A percentile compares a stretch with the other conserved stretches of the same genome.
phyloP scores from a whole-genome alignment of 2,888 invertebrate genomes.

The Dynastes hyllus region DNA sequence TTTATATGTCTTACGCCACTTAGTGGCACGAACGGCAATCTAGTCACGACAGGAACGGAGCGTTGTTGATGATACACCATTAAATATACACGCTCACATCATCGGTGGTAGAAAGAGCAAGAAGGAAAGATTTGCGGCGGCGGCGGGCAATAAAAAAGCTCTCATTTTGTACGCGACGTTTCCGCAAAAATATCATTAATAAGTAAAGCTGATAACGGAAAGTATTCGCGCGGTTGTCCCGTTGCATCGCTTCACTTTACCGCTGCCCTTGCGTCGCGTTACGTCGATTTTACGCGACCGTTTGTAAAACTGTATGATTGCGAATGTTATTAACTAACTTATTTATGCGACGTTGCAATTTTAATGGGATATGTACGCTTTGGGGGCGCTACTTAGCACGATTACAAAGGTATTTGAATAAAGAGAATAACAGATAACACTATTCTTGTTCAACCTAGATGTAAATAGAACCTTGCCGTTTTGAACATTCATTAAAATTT shows the following conservation, averaged over 20 bases:
- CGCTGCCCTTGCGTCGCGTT: not conserved
- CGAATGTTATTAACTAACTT: slow-evolving; percentile 18
- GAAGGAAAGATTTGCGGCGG: not conserved
- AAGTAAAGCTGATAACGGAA: slow-evolving; percentile 37
- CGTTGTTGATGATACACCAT: slow-evolving; percentile 46
- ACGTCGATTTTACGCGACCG: slow-evolving; percentile 23
- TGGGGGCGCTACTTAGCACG: not conserved
- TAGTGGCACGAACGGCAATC: slow-evolving; percentile 44
- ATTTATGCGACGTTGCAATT: slow-evolving; percentile 9
- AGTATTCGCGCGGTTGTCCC: not conserved
- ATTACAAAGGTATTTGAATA: not conserved
- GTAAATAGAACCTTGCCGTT: no score
- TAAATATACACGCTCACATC: slow-evolving; percentile 37
- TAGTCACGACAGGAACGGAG: slow-evolving; percentile 34
- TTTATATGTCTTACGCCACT: slow-evolving; percentile 44
- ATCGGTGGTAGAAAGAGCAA: slow-evolving; percentile 13
- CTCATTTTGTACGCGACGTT: slow-evolving; percentile 30
- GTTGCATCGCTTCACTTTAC: slow-evolving; percentile 8
- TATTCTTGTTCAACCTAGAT: not conserved
- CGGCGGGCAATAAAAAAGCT: slow-evolving; percentile 17
- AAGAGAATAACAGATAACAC: not conserved
- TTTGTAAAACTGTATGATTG: slow-evolving; percentile 32
- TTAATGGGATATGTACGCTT: slow-evolving; percentile 7
- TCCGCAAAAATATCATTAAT: slow-evolving; percentile 46
- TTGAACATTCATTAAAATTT: no score